phyloP scores from a whole-genome alignment of 1,140 invertebrate genomes.

The Pectinophora gossypiella region DNA sequence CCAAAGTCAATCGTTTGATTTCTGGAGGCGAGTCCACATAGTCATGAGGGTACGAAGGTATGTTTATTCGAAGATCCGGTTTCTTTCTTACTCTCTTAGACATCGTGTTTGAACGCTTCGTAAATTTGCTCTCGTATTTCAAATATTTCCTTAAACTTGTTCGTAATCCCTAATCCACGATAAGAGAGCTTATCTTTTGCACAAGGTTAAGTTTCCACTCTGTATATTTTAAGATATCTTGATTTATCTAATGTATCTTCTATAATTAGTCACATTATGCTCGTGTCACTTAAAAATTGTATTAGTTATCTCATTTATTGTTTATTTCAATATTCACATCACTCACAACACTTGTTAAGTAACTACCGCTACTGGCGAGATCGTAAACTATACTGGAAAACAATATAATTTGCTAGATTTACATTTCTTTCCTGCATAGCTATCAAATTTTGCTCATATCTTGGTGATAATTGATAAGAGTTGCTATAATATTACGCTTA shows the following conservation, averaged over 20 bases:
- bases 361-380: neutral
- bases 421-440: conserved; percentile 12
- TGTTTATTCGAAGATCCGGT: conserved; percentile 47
- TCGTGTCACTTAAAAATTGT: neutral
- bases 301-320: neutral
- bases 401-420: neutral
- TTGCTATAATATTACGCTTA: neutral
- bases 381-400: neutral
- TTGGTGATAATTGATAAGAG: conserved; percentile 8
- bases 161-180: neutral
- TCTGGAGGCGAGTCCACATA: conserved; percentile 59
- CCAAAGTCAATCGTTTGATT: conserved; percentile 29
- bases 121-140: neutral
- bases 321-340: neutral
- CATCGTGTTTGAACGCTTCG: neutral
- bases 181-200: neutral
- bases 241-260: neutral
- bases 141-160: conserved; percentile 4
- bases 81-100: conserved; percentile 53
- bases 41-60: conserved; percentile 47
- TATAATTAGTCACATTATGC: neutral
- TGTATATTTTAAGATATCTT: too few relatives aligned
- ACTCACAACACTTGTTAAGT: too few relatives aligned
- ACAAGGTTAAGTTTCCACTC: neutral
- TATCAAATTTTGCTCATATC: conserved; percentile 16